Evolutionary conservation across 2,113 vertebrate species (phyloP).

Genomic region (Rhabdornis inornatus): DNA sequence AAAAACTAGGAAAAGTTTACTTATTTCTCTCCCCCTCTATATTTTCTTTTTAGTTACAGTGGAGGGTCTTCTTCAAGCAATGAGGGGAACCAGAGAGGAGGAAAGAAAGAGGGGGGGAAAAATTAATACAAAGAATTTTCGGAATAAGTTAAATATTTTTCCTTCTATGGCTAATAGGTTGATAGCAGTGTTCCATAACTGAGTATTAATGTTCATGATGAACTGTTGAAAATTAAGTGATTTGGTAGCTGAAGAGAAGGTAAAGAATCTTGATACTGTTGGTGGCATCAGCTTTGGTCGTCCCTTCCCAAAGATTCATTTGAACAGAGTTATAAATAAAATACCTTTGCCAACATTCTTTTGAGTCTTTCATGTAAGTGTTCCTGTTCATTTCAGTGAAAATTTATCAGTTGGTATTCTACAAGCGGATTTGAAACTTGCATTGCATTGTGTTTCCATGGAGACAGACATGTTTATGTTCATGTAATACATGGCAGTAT

Average conservation of each 20-base stretch:
- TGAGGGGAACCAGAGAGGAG: neutral
- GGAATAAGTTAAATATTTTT: neutral
- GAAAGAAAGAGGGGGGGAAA: neutral
- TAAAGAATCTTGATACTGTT: neutral
- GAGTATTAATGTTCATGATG: constrained; percentile 23
- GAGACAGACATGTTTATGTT: constrained; percentile 10
- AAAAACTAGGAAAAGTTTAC: neutral
- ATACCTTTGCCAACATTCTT: neutral
- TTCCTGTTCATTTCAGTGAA: neutral
- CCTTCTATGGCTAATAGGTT: neutral
- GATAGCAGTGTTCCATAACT: neutral
- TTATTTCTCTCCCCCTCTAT: neutral
- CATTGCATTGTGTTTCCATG: neutral
- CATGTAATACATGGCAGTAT: neutral
- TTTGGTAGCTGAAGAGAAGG: constrained; percentile 1
- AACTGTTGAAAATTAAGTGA: constrained; percentile 11
- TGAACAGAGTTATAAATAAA: neutral
- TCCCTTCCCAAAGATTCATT: neutral
- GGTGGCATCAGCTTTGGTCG: neutral
- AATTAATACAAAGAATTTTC: neutral
- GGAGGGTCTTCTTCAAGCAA: neutral
- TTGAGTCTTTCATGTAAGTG: neutral
- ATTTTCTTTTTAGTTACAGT: neutral
- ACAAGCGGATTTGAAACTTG: neutral
- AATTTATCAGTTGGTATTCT: neutral